Base-by-base conservation (phyloP, 92 coral and sea anemone genomes). In the Metridium senile region DNA sequence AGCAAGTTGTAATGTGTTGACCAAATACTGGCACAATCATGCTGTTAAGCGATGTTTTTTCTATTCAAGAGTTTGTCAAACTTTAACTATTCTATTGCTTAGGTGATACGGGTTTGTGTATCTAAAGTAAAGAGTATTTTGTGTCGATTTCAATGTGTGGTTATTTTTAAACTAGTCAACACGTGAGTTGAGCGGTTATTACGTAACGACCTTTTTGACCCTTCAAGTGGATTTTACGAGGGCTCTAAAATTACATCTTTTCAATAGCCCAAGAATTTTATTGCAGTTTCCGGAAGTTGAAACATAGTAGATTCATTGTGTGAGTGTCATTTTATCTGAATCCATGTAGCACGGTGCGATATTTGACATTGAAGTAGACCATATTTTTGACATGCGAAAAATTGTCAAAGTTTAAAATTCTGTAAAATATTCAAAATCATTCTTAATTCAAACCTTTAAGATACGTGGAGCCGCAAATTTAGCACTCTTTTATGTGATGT, bases 181-280 rank as follows among this genome's bases (percentile, higher is more conserved):
- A 18, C 19, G 23, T 18, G n/a, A 1, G 8, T 21, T 30, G 1
- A 46, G 2, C 51, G 23, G 73, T 0, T 19, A 68, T 68, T 68
- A 18, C 71, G 71, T 31, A 32, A 65, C 54, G 56, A 43, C 28
- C 1, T 34, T 74, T 61, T 58, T 58, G 80, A 74, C 70, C 70
- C 58, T 33, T 30, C 46, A 54, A 58, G 33, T 28, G 56, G 66
- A 33, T 54, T 28, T 58, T 57, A 26, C 70, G 26, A 58, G 33
- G 80, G 69, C 70, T 39, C 51, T 74, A 20, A 58, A 74, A 74
- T 74, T 58, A n/a, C 70, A 21, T 30, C 52, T 46, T 58, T 74
- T 74, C 33, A 74, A 31, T 61, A 74, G 80, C 80, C 80, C 80
- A 62, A 74, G 33, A 32, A 74, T 74, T 58, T 74, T 74, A 58